Percentiles rank a stretch among this genome's conserved stretches.
Evolutionary conservation across 1,140 invertebrate species (phyloP).

Genomic region (Laodelphax striatellus): DNA sequence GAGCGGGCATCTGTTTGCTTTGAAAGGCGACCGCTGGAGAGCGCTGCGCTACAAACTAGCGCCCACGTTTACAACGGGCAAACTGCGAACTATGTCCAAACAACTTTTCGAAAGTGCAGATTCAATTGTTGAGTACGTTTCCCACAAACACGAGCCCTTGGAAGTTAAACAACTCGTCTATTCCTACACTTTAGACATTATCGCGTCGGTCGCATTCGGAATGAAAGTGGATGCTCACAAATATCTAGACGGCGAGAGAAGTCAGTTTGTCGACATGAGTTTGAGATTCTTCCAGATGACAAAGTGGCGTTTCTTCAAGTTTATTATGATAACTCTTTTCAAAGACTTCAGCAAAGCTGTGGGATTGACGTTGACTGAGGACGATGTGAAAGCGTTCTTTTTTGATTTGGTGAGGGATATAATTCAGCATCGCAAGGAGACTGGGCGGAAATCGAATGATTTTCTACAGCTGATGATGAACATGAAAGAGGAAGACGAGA

Average conservation of each 20-base stretch:
- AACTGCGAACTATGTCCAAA: slow-evolving; percentile 38
- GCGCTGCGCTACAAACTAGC: slow-evolving; percentile 29
- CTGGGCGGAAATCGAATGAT: slow-evolving; percentile 27
- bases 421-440: slow-evolving; percentile 22
- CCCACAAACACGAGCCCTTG: slow-evolving; percentile 14
- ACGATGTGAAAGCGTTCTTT: slow-evolving; percentile 25
- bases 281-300: background rate
- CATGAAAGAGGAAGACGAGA: slow-evolving; percentile 9
- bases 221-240: slow-evolving; percentile 19
- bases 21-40: slow-evolving; percentile 16
- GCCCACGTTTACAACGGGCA: slow-evolving; percentile 37
- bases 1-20: background rate
- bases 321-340: background rate
- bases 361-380: slow-evolving; percentile 6
- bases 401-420: slow-evolving; percentile 19
- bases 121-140: slow-evolving; percentile 21
- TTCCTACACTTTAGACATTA: slow-evolving; percentile 22
- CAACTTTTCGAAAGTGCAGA: slow-evolving; percentile 26
- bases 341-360: background rate
- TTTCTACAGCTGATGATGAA: slow-evolving; percentile 26
- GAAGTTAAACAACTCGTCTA: slow-evolving; percentile 13
- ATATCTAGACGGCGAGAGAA: background rate
- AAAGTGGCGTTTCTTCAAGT: background rate
- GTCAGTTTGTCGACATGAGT: background rate
- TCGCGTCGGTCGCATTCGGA: slow-evolving; percentile 24